These are phyloP conservation scores for Zeuzera pyrina DNA, from an alignment of 2,888 invertebrate genomes.

Conservation along the genomic window DNA sequence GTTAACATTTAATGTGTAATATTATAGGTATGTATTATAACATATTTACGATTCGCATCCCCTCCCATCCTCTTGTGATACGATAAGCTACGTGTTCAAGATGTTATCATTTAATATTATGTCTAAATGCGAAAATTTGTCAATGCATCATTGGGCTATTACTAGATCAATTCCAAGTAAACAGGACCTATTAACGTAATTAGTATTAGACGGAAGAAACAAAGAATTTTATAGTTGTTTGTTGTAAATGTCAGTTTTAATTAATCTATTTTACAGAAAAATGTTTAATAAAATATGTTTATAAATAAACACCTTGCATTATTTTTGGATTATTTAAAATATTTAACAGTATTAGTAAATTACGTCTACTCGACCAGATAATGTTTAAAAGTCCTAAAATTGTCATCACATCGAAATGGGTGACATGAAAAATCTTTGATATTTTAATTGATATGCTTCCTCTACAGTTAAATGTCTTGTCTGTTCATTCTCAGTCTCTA, in stretches of 20 bases:
- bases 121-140: conserved; percentile 21
- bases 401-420: no score
- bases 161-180: conserved; percentile 42
- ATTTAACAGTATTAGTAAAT: no score
- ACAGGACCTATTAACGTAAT: conserved; percentile 58
- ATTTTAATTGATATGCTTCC: no score
- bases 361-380: no score
- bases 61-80: conserved; percentile 52
- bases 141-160: conserved; percentile 27
- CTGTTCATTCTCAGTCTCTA: no score
- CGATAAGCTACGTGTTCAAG: conserved; percentile 54
- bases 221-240: conserved; percentile 72
- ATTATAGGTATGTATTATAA: conserved; percentile 1
- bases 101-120: conserved; percentile 28
- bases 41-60: conserved; percentile 17
- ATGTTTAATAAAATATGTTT: conserved; percentile 72
- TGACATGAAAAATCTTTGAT: no score
- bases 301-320: conserved; percentile 45
- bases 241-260: conserved; percentile 72
- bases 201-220: conserved; percentile 57
- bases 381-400: no score
- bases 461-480: no score
- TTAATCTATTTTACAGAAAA: conserved; percentile 71
- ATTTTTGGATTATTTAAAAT: no score
- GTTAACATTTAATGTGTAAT: background rate